phyloP scores from a whole-genome alignment of 2,797 vertebrate genomes.

The Sciurus vulgaris region DNA sequence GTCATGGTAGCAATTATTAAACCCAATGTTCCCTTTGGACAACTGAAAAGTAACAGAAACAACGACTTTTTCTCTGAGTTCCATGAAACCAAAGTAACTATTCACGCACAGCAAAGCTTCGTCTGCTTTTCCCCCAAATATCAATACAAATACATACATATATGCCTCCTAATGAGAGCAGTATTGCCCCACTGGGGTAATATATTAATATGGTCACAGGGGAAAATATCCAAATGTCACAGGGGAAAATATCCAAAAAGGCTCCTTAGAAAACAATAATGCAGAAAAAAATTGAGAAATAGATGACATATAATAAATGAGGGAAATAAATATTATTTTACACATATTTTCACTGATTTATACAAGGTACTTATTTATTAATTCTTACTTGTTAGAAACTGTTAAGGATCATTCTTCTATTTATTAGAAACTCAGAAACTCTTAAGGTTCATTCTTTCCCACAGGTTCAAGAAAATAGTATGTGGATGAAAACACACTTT shows the following conservation, averaged over 20 bases:
- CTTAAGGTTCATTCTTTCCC: not conserved
- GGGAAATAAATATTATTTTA: slow-evolving; percentile 25
- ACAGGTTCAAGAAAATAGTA: slow-evolving; percentile 43
- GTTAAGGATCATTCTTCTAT: not conserved
- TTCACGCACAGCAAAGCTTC: not conserved
- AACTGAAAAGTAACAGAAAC: slow-evolving; percentile 12
- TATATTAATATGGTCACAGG: not conserved
- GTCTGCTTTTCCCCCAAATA: not conserved
- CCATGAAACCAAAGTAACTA: slow-evolving; percentile 38
- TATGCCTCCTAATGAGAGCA: not conserved
- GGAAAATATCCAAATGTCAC: not conserved
- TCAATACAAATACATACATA: not conserved
- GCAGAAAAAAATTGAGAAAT: not conserved
- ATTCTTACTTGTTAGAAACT: slow-evolving; percentile 6
- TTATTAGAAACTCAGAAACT: slow-evolving; percentile 46
- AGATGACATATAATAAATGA: not conserved
- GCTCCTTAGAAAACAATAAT: not conserved
- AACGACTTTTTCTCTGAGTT: not conserved
- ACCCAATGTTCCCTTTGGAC: not conserved
- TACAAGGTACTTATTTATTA: not conserved
- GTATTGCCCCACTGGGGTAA: not conserved
- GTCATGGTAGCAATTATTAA: not conserved
- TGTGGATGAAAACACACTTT: not conserved
- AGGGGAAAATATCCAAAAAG: not conserved
- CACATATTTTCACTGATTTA: slow-evolving; percentile 16